Evolutionary conservation across 2,113 vertebrate genomes (phyloP).

Genomic region (Dromaius novaehollandiae): DNA sequence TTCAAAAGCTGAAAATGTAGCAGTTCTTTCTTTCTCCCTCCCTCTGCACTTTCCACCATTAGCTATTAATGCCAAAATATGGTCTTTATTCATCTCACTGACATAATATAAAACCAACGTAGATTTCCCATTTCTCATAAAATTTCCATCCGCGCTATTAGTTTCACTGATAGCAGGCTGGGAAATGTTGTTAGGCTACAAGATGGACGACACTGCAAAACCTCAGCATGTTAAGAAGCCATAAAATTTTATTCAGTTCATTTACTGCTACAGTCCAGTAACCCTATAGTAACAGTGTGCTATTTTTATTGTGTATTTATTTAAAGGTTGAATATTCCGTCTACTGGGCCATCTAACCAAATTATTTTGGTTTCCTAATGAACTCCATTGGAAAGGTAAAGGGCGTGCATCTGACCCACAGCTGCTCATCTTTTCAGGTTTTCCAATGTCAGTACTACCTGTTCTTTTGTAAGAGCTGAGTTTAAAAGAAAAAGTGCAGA

Average conservation of each 20-base stretch:
- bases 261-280: conserved; percentile 82
- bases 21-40: conserved; percentile 28
- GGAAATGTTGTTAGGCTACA: conserved; percentile 82
- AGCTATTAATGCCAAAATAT: conserved; percentile 81
- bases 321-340: conserved; percentile 80
- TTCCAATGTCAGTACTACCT: not conserved
- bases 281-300: conserved; percentile 76
- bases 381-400: not conserved
- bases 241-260: conserved; percentile 87
- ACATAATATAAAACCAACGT: conserved; percentile 83
- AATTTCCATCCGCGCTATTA: conserved; percentile 84
- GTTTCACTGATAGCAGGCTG: conserved; percentile 80
- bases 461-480: not conserved
- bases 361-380: conserved; percentile 57
- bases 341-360: conserved; percentile 62
- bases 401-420: not conserved
- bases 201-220: conserved; percentile 79
- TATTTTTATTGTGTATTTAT: conserved; percentile 87
- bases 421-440: not conserved
- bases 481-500: not conserved
- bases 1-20: conserved; percentile 65
- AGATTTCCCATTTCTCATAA: conserved; percentile 84
- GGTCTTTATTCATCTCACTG: conserved; percentile 82
- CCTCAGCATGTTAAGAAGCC: conserved; percentile 83
- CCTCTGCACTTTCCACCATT: conserved; percentile 65